Conservation (phyloP, 2,113 vertebrate species). For the Manacus vitellinus region DNA sequence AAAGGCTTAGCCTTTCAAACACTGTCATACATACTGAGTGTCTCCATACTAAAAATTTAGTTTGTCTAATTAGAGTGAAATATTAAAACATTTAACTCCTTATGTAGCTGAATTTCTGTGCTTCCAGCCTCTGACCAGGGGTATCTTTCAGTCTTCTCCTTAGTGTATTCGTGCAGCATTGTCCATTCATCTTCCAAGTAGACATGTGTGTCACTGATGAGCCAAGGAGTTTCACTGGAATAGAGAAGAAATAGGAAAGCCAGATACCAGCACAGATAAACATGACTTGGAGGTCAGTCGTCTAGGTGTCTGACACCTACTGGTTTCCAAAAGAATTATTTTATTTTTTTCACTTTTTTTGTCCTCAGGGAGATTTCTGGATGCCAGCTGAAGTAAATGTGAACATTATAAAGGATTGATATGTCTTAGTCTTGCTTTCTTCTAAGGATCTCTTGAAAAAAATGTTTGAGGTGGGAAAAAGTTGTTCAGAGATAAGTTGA, state of each 20-base stretch:
- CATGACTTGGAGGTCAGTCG: background rate
- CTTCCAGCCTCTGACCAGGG: background rate
- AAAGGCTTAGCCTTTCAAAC: background rate
- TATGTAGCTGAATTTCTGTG: background rate
- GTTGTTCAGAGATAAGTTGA: background rate
- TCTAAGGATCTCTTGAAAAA: background rate
- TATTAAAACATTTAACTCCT: background rate
- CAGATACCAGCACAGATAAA: background rate
- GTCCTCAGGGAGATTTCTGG: background rate
- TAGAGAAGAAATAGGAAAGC: background rate
- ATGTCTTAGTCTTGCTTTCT: background rate
- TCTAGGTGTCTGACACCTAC: background rate
- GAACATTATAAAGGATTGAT: background rate
- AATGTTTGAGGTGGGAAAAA: background rate
- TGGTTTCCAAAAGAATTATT: background rate
- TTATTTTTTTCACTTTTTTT: background rate
- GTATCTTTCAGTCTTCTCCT: background rate
- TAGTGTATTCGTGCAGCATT: background rate
- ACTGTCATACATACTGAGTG: background rate
- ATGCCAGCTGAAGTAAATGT: background rate
- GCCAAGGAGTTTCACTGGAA: background rate
- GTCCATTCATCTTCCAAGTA: background rate
- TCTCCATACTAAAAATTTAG: background rate
- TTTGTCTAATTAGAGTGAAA: background rate
- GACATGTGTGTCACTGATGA: background rate